Conservation (phyloP, 2,888 invertebrate genomes). For the Mesorhabditis spiculigera region DNA sequence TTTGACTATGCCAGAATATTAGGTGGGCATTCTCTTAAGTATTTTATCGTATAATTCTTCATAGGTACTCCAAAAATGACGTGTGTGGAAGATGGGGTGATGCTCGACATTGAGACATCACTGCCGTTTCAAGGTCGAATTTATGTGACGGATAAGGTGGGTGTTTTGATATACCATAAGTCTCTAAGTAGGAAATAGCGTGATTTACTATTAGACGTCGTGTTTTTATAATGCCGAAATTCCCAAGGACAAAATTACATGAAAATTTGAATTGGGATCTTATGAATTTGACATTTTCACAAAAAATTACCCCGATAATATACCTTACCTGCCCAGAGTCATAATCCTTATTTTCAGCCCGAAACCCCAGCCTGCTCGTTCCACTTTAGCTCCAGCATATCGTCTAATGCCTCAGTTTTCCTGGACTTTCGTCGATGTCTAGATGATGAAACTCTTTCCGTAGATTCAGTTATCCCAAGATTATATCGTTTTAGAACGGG, state of each 20-base stretch:
- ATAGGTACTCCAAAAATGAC: constrained; percentile 5
- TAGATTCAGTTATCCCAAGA: no score
- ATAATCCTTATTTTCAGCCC: background rate
- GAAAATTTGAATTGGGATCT: no score
- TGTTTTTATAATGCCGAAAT: no score
- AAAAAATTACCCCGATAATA: no score
- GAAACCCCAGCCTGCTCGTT: background rate
- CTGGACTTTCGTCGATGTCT: constrained; percentile 26
- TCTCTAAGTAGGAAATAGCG: background rate
- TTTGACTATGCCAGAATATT: constrained; percentile 9
- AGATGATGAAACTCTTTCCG: constrained; percentile 10
- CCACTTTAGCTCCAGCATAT: constrained; percentile 26
- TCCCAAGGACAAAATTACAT: no score
- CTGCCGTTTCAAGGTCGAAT: constrained; percentile 36
- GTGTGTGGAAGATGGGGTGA: constrained; percentile 8
- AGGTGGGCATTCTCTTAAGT: background rate
- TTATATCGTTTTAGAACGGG: no score
- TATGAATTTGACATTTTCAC: no score
- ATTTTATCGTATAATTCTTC: background rate
- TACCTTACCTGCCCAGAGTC: no score
- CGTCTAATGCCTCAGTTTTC: constrained; percentile 27
- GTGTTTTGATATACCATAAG: background rate
- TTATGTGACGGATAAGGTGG: constrained; percentile 16
- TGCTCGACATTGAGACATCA: constrained; percentile 24
- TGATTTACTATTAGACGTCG: background rate